phyloP scores from a whole-genome alignment of 2,113 vertebrate genomes.

The Falco punctatus region DNA sequence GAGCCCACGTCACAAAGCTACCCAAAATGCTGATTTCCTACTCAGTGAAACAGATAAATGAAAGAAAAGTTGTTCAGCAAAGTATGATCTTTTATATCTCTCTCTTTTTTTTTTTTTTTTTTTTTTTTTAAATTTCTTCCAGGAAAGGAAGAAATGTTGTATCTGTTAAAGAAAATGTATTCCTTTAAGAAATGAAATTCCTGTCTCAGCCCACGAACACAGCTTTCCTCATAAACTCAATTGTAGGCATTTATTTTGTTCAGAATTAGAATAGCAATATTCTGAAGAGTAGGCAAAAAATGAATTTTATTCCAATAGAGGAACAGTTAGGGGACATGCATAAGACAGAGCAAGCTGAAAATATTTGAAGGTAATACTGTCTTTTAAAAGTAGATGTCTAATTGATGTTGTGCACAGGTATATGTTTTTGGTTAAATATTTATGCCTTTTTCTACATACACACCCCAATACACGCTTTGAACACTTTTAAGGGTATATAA shows the following conservation, averaged over 20 bases:
- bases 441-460: neutral
- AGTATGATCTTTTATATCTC: neutral
- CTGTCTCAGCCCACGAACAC: neutral
- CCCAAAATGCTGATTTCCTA: neutral
- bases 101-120: too few species aligned
- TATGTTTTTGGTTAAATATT: neutral
- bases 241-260: neutral
- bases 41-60: neutral
- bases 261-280: neutral
- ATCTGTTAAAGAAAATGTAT: neutral
- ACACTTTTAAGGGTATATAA: neutral
- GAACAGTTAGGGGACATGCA: neutral
- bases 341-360: neutral
- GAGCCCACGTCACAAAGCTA: neutral
- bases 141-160: neutral
- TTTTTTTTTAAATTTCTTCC: neutral
- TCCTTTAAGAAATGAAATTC: neutral
- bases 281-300: neutral
- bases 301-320: neutral
- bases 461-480: fast-evolving
- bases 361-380: neutral
- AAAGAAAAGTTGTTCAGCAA: neutral
- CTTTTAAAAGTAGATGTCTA: neutral
- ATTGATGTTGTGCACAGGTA: neutral
- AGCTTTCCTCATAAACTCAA: neutral